phyloP scores from a whole-genome alignment of 2,888 invertebrate genomes.

The Eueremaeus valkanovi region DNA sequence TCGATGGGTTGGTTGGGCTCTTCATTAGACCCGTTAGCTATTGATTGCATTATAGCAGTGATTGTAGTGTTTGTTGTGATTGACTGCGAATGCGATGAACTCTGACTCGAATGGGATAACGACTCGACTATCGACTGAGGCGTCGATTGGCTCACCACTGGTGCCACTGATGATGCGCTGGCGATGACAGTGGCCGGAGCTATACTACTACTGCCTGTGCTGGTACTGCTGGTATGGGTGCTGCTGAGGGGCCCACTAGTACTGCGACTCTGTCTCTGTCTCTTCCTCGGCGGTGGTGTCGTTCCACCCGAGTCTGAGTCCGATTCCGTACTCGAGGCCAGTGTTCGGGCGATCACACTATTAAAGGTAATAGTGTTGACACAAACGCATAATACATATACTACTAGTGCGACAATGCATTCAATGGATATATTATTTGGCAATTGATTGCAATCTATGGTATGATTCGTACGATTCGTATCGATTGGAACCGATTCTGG shows the following conservation, averaged over 20 bases:
- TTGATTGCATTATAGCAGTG: constrained; percentile 27
- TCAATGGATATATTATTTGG: neutral
- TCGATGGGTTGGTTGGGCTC: neutral
- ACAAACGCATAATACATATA: too few species aligned
- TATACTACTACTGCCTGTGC: constrained; percentile 16
- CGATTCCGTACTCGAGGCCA: constrained; percentile 41
- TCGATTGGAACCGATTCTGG: too few species aligned
- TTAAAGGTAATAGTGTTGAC: too few species aligned
- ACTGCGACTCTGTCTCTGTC: constrained; percentile 44
- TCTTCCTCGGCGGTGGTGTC: constrained; percentile 48
- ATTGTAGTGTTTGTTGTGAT: neutral
- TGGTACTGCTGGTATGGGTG: too few species aligned
- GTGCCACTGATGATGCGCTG: neutral
- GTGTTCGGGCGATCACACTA: constrained; percentile 27
- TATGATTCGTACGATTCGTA: too few species aligned
- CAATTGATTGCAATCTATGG: neutral
- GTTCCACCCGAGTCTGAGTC: constrained; percentile 45
- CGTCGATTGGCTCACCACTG: constrained; percentile 20
- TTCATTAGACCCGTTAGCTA: constrained; percentile 28
- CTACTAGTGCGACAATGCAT: too few species aligned
- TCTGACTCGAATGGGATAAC: constrained; percentile 23
- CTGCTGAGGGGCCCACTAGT: neutral
- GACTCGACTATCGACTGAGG: neutral
- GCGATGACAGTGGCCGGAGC: neutral
- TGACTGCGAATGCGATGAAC: constrained; percentile 2